These are phyloP conservation scores for Malthinus flaveolus DNA, from an alignment of 2,888 invertebrate genomes.

Conservation along the genomic window DNA sequence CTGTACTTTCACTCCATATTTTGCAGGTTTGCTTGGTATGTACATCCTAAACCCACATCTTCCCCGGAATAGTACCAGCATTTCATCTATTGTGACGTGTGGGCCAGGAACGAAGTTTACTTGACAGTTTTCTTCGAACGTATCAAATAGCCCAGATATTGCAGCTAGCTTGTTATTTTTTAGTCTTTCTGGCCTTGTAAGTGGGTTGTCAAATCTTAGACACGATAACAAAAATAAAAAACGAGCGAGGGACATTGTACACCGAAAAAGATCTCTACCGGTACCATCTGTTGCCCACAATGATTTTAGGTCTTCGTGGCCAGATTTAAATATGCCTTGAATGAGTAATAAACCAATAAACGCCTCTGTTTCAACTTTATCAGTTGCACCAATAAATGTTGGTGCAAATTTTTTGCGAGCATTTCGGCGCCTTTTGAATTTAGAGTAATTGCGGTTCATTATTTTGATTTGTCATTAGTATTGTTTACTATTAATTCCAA, in stretches of 20 bases:
- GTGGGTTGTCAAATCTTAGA: slow-evolving; percentile 11
- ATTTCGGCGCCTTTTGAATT: slow-evolving; percentile 1
- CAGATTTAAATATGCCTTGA: slow-evolving; percentile 10
- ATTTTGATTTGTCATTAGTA: background rate
- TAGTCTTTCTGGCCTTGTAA: slow-evolving; percentile 9
- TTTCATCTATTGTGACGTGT: slow-evolving; percentile 14
- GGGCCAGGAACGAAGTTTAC: slow-evolving; percentile 5
- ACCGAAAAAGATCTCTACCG: slow-evolving; percentile 8
- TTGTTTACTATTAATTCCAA: slow-evolving; percentile 5
- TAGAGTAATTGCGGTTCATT: background rate
- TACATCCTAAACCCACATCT: slow-evolving; percentile 15
- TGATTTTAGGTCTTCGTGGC: slow-evolving; percentile 4
- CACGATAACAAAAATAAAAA: slow-evolving; percentile 13
- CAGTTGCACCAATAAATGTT: slow-evolving; percentile 1
- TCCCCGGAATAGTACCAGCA: slow-evolving; percentile 16
- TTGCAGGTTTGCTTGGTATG: too few relatives aligned
- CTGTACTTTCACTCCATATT: slow-evolving; percentile 4
- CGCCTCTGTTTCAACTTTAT: background rate
- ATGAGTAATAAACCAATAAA: slow-evolving; percentile 6
- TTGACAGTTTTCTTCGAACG: slow-evolving; percentile 4
- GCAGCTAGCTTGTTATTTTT: slow-evolving; percentile 12
- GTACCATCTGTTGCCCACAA: slow-evolving; percentile 10
- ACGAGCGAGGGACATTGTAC: slow-evolving; percentile 8
- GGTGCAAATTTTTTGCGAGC: background rate
- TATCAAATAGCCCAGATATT: slow-evolving; percentile 9